Evolutionary conservation across 2,888 invertebrate genomes (phyloP).

Genomic region (Calameuta idolon): DNA sequence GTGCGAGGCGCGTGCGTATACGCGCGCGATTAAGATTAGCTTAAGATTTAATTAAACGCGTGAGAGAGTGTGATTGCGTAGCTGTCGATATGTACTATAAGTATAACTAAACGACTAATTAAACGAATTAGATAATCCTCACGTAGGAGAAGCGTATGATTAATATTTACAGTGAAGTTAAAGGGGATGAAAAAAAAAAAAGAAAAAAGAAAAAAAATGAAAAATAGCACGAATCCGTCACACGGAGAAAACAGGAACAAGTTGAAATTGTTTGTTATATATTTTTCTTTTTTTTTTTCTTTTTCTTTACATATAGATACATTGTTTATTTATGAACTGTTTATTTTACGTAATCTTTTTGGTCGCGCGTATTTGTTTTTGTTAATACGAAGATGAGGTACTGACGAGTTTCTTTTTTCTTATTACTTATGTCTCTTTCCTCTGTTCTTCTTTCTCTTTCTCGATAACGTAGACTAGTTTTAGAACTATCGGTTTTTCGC

Average conservation of each 20-base stretch:
- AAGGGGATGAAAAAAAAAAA: slow-evolving; percentile 25
- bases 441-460: not conserved
- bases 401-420: slow-evolving; percentile 30
- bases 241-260: slow-evolving; percentile 46
- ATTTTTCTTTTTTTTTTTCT: slow-evolving; percentile 14
- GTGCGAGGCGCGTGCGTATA: slow-evolving; percentile 8
- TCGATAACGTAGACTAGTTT: slow-evolving; percentile 26
- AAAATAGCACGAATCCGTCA: slow-evolving; percentile 46
- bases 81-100: slow-evolving; percentile 40
- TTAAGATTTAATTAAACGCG: slow-evolving; percentile 4
- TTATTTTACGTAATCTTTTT: slow-evolving; percentile 60
- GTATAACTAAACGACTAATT: slow-evolving; percentile 22
- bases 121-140: slow-evolving; percentile 34
- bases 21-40: not conserved
- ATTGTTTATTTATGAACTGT: slow-evolving; percentile 67
- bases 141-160: slow-evolving; percentile 23
- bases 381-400: slow-evolving; percentile 54
- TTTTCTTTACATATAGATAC: slow-evolving; percentile 59
- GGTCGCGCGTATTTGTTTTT: slow-evolving; percentile 57
- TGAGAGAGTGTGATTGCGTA: slow-evolving; percentile 11
- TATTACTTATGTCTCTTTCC: not conserved
- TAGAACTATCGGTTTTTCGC: slow-evolving; percentile 30
- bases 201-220: slow-evolving; percentile 20
- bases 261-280: slow-evolving; percentile 64
- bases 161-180: slow-evolving; percentile 13